Evolutionary conservation across 2,888 invertebrate species (phyloP).

Genomic region (Drosophila birchii): DNA sequence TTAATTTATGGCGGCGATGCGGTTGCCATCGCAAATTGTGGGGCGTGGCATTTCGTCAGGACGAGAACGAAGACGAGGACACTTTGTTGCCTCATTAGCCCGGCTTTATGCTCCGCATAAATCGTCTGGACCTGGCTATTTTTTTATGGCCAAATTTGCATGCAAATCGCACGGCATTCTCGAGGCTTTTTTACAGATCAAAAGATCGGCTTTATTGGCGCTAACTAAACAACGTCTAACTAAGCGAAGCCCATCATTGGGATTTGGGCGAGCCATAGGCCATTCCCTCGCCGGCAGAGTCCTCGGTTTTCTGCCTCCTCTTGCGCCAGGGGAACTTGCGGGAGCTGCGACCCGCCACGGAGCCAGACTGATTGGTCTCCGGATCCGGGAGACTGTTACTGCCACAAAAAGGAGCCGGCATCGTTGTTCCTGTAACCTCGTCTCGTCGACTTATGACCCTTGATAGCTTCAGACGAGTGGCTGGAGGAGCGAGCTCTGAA

Average conservation of each 20-base stretch:
- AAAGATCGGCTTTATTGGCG: constrained; percentile 39
- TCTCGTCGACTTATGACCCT: constrained; percentile 79
- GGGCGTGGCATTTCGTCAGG: constrained; percentile 35
- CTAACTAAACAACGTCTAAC: constrained; percentile 49
- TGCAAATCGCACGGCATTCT: constrained; percentile 42
- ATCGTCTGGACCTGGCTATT: constrained; percentile 60
- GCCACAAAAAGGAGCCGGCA: constrained; percentile 50
- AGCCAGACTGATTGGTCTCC: constrained; percentile 42
- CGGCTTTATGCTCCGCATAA: constrained; percentile 64
- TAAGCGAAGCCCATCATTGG: constrained; percentile 62
- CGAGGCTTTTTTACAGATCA: constrained; percentile 35
- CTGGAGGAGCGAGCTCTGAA: constrained; percentile 35
- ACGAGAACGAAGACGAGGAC: constrained; percentile 24
- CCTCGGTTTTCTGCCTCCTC: constrained; percentile 61
- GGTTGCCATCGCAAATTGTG: constrained; percentile 25
- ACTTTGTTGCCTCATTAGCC: constrained; percentile 59
- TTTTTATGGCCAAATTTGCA: constrained; percentile 52
- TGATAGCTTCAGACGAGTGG: constrained; percentile 73
- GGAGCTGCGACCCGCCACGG: constrained; percentile 8
- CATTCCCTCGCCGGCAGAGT: constrained; percentile 35
- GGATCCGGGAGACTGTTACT: constrained; percentile 65
- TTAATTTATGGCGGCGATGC: constrained; percentile 58
- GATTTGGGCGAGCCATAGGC: constrained; percentile 69
- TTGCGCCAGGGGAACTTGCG: constrained; percentile 71
- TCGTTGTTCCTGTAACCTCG: constrained; percentile 36